Base-by-base conservation (phyloP, 2,113 vertebrate genomes). In the Dipodomys ordii region DNA sequence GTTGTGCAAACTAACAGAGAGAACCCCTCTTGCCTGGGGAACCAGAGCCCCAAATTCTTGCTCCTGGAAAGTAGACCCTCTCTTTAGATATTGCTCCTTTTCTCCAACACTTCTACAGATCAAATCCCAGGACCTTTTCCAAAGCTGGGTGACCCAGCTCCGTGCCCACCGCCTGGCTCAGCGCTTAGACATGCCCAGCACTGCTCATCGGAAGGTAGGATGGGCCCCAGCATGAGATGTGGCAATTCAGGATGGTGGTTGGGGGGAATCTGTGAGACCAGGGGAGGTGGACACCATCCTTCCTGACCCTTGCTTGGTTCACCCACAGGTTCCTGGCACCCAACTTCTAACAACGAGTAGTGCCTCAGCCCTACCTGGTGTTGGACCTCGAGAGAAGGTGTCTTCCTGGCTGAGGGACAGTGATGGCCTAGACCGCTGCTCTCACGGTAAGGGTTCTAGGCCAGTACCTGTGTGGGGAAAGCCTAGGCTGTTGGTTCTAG, bases 101-200 rank as follows among this genome's bases (percentile, higher is more conserved):
- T 9, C 49, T 22, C 32, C 35, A 2, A 67, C 28, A 0, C 67
- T 69, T 78, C 69, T 90, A 53, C 76, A 99, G 99, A 98, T 99
- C 94, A 99, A 99, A 97, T 99, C 97, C 89, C 98, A 98, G 0
- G 99, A 99, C 10, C 82, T 99, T 28, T 99, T 99, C 85, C 97
- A 98, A 93, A 99, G 99, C 95, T 99, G 99, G 99, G 96, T 99
- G 90, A 98, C 98, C 92, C 99, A 99, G 97, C 98, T 99, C 62
- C 98, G 98, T 78, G 97, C 98, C 35, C 99, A 99, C 46, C 99
- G 99, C 19, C 95, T 98, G 15, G 99, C 98, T 0, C 98, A 98
- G 96, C 98, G 97, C 68, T 98, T 97, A 5, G 98, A 99, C 91
- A 95, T 98, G 0, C 30, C 16, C 0, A 74, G 83, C 68, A 28